Conservation (phyloP, 2,888 invertebrate species). For the Rhingia rostrata region DNA sequence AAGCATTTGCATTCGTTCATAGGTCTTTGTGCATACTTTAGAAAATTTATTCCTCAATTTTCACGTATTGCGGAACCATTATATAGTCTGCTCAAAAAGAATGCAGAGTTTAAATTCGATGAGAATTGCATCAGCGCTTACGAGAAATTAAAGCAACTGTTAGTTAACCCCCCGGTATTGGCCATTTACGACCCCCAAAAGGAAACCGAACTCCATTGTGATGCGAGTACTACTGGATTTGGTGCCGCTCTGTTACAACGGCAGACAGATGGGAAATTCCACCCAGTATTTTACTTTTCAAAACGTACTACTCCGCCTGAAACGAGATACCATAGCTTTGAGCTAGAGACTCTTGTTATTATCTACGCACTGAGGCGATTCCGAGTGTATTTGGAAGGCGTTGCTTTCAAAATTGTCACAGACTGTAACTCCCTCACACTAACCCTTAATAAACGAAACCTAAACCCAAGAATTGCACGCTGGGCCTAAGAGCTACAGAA, state of each 20-base stretch:
- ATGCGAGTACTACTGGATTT: constrained; percentile 76
- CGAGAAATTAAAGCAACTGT: constrained; percentile 36
- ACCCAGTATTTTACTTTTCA: constrained; percentile 77
- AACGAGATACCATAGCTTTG: constrained; percentile 1
- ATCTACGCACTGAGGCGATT: constrained; percentile 68
- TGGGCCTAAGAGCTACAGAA: constrained; percentile 75
- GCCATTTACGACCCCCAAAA: constrained; percentile 76
- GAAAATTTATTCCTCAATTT: too few species aligned
- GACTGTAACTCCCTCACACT: constrained; percentile 26
- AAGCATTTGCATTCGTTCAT: constrained; percentile 18
- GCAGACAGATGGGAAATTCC: constrained; percentile 72
- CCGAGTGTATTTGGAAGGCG: constrained; percentile 68
- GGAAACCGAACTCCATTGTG: constrained; percentile 78
- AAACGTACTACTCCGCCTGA: constrained; percentile 28
- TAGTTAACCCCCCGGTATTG: constrained; percentile 75
- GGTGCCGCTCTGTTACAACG: constrained; percentile 76
- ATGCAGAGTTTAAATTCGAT: too few species aligned
- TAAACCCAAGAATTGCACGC: constrained; percentile 76
- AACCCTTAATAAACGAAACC: constrained; percentile 68
- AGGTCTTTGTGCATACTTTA: neutral
- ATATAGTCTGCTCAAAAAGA: too few species aligned
- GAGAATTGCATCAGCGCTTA: constrained; percentile 7
- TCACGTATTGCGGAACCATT: too few species aligned
- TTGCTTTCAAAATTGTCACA: constrained; percentile 29
- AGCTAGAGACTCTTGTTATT: constrained; percentile 74